Evolutionary conservation across 1,140 invertebrate genomes (phyloP).

Genomic region (Atopsyche davidsoni): DNA sequence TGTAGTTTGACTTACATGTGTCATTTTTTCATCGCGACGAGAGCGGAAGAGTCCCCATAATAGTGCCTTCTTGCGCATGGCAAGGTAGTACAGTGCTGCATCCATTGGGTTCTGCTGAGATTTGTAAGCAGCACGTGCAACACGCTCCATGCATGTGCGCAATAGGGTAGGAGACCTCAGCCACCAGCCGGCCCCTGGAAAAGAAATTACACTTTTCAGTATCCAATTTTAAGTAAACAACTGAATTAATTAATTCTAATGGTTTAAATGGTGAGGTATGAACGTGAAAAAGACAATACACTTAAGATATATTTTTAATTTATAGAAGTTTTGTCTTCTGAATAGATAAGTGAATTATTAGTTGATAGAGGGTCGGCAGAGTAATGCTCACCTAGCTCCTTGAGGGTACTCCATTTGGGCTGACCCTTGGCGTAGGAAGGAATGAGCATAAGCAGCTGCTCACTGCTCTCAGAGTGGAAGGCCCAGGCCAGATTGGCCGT

Average conservation of each 20-base stretch:
- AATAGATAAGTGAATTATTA: neutral
- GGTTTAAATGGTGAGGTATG: neutral
- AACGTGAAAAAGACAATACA: constrained; percentile 4
- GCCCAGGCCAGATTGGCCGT: constrained; percentile 97
- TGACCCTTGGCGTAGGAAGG: constrained; percentile 80
- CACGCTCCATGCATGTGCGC: constrained; percentile 82
- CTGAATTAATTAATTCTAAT: neutral
- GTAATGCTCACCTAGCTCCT: constrained; percentile 66
- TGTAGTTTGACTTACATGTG: constrained; percentile 40
- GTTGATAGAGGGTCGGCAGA: too few relatives aligned
- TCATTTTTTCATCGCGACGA: constrained; percentile 86
- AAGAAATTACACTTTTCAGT: neutral
- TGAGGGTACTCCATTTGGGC: constrained; percentile 85
- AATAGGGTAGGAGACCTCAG: constrained; percentile 80
- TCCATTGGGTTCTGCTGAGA: constrained; percentile 90
- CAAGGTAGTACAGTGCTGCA: constrained; percentile 94
- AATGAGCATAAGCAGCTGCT: constrained; percentile 86
- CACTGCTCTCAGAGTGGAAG: constrained; percentile 97
- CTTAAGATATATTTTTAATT: neutral
- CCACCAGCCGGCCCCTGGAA: constrained; percentile 91
- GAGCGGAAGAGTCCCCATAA: constrained; percentile 94
- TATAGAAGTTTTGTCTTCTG: neutral
- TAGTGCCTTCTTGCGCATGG: constrained; percentile 97
- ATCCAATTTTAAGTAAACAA: neutral
- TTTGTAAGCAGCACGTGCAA: constrained; percentile 90